Evolutionary conservation across 2,113 vertebrate species (phyloP).

Genomic region (Sisor rabdophorus): DNA sequence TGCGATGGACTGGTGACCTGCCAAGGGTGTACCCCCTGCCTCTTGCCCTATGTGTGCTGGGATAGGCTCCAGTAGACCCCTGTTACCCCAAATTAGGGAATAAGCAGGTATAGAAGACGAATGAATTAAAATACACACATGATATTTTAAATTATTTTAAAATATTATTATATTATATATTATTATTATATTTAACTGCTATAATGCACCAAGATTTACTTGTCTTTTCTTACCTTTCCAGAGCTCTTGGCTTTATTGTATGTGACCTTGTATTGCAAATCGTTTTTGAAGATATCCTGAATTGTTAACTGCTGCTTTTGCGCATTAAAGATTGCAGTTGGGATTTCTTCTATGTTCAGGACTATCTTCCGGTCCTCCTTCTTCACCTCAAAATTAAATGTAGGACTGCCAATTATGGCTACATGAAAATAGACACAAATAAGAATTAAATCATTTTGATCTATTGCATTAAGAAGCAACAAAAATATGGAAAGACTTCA

Average conservation of each 20-base stretch:
- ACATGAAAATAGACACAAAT: constrained; percentile 35
- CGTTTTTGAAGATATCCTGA: constrained; percentile 74
- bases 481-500: neutral
- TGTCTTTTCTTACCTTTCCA: constrained; percentile 74
- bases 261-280: constrained; percentile 76
- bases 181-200: no score
- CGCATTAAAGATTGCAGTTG: constrained; percentile 62
- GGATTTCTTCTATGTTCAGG: constrained; percentile 69
- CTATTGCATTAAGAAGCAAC: neutral
- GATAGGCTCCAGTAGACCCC: no score
- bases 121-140: no score
- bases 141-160: no score
- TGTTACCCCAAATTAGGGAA: no score
- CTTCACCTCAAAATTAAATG: constrained; percentile 63
- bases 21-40: no score
- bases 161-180: no score
- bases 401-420: constrained; percentile 78
- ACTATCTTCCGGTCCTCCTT: constrained; percentile 60
- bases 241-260: constrained; percentile 81
- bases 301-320: constrained; percentile 67
- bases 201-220: no score
- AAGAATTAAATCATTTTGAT: neutral
- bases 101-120: no score
- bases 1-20: no score
- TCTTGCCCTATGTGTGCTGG: no score